Evolutionary conservation across 2,797 vertebrate genomes (phyloP).

Genomic region (Anguilla anguilla): DNA sequence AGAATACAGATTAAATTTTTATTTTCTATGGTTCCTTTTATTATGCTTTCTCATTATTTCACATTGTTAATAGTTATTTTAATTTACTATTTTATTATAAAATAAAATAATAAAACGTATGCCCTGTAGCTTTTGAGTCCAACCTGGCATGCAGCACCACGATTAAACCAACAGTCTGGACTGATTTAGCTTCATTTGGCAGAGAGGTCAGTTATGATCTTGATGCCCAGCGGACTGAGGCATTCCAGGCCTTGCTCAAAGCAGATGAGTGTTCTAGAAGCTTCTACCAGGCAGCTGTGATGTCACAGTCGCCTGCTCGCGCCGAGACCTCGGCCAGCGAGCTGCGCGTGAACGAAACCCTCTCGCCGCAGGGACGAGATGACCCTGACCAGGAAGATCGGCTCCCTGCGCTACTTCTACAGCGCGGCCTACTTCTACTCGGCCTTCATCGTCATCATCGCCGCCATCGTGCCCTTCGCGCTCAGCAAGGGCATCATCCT

Average conservation of each 20-base stretch:
- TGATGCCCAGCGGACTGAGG: background rate
- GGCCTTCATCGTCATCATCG: conserved; percentile 90
- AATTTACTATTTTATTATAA: background rate
- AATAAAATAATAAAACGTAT: no score
- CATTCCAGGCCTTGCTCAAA: background rate
- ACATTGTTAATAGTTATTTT: background rate
- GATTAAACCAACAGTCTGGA: no score
- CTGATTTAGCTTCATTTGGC: background rate
- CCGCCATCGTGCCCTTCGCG: conserved; percentile 87
- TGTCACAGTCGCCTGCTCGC: background rate
- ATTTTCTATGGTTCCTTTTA: no score
- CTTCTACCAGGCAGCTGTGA: background rate
- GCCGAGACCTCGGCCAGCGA: background rate
- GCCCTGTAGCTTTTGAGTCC: no score
- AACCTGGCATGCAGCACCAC: no score
- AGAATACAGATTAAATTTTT: no score
- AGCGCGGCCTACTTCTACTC: conserved; percentile 97
- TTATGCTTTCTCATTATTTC: no score
- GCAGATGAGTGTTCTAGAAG: background rate
- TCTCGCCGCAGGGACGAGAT: conserved; percentile 82
- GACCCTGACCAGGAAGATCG: conserved; percentile 91
- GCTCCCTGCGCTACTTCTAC: conserved; percentile 93
- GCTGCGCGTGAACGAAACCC: background rate
- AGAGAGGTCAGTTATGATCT: background rate
- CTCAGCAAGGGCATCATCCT: conserved; percentile 83